Conservation (phyloP, 64 coral and sea anemone genomes). For the Actinia equina region DNA sequence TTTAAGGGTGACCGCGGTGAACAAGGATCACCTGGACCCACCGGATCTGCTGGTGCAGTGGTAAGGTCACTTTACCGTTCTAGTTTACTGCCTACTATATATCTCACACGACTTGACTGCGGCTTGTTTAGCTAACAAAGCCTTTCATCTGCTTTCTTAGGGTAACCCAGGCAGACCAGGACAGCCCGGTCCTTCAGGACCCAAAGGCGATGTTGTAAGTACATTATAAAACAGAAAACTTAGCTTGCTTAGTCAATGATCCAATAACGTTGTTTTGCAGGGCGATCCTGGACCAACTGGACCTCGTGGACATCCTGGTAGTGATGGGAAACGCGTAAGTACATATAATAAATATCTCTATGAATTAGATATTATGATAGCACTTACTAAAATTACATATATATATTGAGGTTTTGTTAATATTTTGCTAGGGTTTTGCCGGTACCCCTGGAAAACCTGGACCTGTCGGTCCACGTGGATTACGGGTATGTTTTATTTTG, state of each 20-base stretch:
- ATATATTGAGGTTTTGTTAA: not conserved
- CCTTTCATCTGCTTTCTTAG: not conserved
- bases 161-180: constrained; percentile 39
- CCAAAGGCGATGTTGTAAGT: constrained; percentile 45
- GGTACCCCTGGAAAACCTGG: not conserved
- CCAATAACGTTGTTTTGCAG: not conserved
- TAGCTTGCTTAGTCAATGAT: not conserved
- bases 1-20: constrained; percentile 55
- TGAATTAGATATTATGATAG: too few relatives aligned
- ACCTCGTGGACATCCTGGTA: constrained; percentile 23
- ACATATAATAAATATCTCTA: not conserved
- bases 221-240: too few relatives aligned
- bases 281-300: constrained; percentile 55
- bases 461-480: constrained; percentile 19
- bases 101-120: too few relatives aligned
- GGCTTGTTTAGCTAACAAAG: too few relatives aligned
- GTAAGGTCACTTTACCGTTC: not conserved
- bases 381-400: not conserved
- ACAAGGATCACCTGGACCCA: constrained; percentile 24
- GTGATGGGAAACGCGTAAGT: constrained; percentile 53
- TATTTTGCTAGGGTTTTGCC: not conserved
- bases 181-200: constrained; percentile 25
- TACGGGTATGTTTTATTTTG: not conserved
- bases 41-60: constrained; percentile 35
- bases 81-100: not conserved